Percentiles rank a stretch among this genome's conserved stretches.
Evolutionary conservation across 2,797 vertebrate species (phyloP).

Genomic region (Acrossocheilus fasciatus): DNA sequence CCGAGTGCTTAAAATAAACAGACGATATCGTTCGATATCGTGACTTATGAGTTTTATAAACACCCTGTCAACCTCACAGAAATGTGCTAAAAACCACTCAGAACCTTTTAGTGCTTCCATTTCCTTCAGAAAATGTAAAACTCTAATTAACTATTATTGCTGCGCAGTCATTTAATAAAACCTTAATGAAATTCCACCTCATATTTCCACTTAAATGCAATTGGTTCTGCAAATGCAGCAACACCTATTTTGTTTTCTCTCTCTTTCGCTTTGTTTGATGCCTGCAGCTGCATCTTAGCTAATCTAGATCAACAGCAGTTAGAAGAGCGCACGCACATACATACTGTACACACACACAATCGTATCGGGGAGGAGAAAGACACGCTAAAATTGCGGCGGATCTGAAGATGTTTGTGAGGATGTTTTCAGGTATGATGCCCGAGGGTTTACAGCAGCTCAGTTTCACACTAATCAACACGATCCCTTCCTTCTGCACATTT

Average conservation of each 20-base stretch:
- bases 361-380: neutral
- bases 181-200: neutral
- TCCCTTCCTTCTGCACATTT: neutral
- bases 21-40: too few species aligned
- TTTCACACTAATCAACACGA: conserved; percentile 40
- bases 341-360: neutral
- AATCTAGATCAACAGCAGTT: conserved; percentile 49
- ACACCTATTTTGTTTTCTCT: conserved; percentile 3
- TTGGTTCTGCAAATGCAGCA: conserved; percentile 29
- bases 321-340: neutral
- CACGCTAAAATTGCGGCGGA: neutral
- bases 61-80: neutral
- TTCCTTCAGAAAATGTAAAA: neutral
- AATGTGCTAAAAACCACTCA: neutral
- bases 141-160: neutral
- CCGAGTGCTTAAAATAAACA: too few species aligned
- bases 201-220: neutral
- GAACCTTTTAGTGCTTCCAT: neutral
- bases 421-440: conserved; percentile 39
- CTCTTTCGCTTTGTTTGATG: conserved; percentile 1
- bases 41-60: neutral
- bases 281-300: conserved; percentile 10
- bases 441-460: conserved; percentile 22
- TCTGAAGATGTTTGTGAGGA: conserved; percentile 11
- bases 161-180: neutral